Evolutionary conservation across 1,140 invertebrate species (phyloP), one percentile per base, ranked within the genome.

Genomic region (Cotesia glomerata): DNA sequence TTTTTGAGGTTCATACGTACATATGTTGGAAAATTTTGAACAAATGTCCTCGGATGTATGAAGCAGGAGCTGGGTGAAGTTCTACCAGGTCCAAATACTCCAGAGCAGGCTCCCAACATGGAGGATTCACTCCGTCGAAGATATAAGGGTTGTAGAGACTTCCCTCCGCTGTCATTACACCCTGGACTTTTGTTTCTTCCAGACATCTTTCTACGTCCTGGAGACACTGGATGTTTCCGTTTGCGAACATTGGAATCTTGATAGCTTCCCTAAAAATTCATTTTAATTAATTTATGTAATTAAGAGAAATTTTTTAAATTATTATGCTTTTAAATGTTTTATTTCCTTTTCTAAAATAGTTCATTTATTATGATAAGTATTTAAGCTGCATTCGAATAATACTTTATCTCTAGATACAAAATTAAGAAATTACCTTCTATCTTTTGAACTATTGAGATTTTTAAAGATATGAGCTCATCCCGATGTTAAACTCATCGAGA

Each of bases 21-120:
- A 94, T 91, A 85, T 98, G 95, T 85, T 99, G 97, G 81, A 97
- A 97, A 69, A 99, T 88, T 90, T 99, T 99, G 85, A 99, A 99
- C 3, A 99, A 85, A 88, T 99, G 98, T 5, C 97, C 98, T 76
- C 98, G 89, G 26, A 97, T 91, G 80, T 93, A 98, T 5, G 95
- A 96, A 51, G 93, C 85, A n/a, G 95, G 95, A 79, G 96, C 97
- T 7, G 97, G 95, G 88, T 97, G 94, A 77, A 91, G 83, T 73
- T 95, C 90, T 0, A 93, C 93, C 52, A 97, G 86, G 62, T 95
- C 90, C 54, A 99, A 87, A 87, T 99, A 99, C 82, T 99, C 96
- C 16, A 91, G 80, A 4, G 95, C 95, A 78, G 97, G 92, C 78
- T 96, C 91, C 96, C 97, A 99, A 32, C 92, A 90, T 4, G 94